phyloP scores from a whole-genome alignment of 2,888 invertebrate species.

The Theretra japonica region DNA sequence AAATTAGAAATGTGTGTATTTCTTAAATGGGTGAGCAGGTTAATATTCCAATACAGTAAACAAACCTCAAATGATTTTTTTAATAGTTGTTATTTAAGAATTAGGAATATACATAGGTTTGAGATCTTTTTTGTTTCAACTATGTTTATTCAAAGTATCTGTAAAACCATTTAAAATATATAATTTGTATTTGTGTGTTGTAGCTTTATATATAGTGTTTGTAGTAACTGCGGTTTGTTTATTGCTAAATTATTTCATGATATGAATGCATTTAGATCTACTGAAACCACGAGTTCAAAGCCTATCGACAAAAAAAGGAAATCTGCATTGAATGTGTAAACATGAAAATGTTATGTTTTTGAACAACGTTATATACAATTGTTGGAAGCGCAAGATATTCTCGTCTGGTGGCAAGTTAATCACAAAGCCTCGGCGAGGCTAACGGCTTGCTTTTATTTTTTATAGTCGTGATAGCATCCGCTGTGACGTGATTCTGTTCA shows the following conservation, averaged over 20 bases:
- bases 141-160: too few relatives aligned
- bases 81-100: too few relatives aligned
- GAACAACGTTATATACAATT: constrained; percentile 2
- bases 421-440: constrained; percentile 23
- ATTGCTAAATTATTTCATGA: too few relatives aligned
- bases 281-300: too few relatives aligned
- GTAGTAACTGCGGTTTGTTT: too few relatives aligned
- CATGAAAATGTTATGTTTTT: constrained; percentile 4
- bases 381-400: constrained; percentile 15
- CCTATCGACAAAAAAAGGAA: too few relatives aligned
- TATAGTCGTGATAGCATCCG: constrained; percentile 33
- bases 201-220: too few relatives aligned
- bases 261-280: too few relatives aligned
- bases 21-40: neutral
- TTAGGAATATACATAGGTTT: too few relatives aligned
- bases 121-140: too few relatives aligned
- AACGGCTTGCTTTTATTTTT: constrained; percentile 32
- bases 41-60: neutral
- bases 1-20: neutral
- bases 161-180: too few relatives aligned
- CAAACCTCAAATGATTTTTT: neutral
- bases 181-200: too few relatives aligned
- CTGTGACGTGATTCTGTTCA: constrained; percentile 31
- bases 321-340: neutral
- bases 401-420: constrained; percentile 15